These are phyloP conservation scores for Celastrina argiolus DNA, from an alignment of 2,888 invertebrate genomes.

Conservation along the genomic window DNA sequence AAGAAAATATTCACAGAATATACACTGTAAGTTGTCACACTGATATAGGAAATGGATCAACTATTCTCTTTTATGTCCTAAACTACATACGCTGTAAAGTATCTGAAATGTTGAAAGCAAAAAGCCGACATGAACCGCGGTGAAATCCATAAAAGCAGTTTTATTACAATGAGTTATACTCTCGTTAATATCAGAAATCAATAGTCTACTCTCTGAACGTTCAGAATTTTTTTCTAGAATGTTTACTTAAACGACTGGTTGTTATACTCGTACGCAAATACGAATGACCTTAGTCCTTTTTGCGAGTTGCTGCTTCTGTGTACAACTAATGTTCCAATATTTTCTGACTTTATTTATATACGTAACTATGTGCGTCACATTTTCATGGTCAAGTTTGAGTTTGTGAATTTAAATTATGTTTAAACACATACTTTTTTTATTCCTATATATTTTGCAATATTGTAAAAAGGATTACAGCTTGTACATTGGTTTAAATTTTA, in stretches of 20 bases:
- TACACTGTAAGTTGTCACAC: no score
- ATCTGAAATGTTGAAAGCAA: not conserved
- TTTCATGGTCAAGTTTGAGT: slow-evolving; percentile 28
- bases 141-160: not conserved
- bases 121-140: not conserved
- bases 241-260: slow-evolving; percentile 37
- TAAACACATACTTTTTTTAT: not conserved
- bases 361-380: slow-evolving; percentile 28
- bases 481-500: not conserved
- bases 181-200: not conserved
- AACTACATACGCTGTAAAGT: not conserved
- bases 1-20: no score
- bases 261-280: slow-evolving; percentile 40
- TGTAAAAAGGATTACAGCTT: not conserved
- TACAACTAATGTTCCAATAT: slow-evolving; percentile 39
- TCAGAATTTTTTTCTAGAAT: slow-evolving; percentile 40
- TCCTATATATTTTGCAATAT: not conserved
- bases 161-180: not conserved
- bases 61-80: not conserved
- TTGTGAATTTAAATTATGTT: slow-evolving; percentile 22
- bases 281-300: slow-evolving; percentile 52
- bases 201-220: slow-evolving; percentile 21
- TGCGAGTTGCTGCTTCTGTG: slow-evolving; percentile 50
- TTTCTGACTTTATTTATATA: slow-evolving; percentile 31
- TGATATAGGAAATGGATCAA: no score